Evolutionary conservation across 2,888 invertebrate species (phyloP).

Genomic region (Chrysolina americana): DNA sequence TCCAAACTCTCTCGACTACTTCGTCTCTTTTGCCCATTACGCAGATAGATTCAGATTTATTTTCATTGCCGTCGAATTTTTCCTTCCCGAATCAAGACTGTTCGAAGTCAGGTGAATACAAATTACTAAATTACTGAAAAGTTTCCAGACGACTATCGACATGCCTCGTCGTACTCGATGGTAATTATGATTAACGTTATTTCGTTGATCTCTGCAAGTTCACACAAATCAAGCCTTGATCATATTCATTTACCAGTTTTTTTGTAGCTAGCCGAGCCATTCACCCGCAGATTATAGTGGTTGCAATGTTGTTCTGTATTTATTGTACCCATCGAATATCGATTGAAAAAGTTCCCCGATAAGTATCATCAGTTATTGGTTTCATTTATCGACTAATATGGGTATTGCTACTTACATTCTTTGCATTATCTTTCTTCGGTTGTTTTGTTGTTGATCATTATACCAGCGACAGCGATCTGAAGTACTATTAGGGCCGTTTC

Average conservation of each 20-base stretch:
- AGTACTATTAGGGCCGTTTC: neutral
- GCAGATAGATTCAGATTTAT: constrained; percentile 5
- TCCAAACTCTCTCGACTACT: constrained; percentile 1
- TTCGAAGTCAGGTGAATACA: constrained; percentile 1
- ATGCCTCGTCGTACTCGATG: neutral
- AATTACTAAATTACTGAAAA: constrained; percentile 12
- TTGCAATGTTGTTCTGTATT: neutral
- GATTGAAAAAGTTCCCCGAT: constrained; percentile 1
- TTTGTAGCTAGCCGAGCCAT: neutral
- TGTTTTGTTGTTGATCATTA: too few relatives aligned
- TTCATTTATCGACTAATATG: constrained; percentile 1
- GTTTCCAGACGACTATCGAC: neutral
- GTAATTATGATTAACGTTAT: neutral
- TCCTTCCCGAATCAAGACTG: neutral
- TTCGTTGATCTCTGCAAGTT: neutral
- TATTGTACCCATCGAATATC: neutral
- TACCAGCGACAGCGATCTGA: neutral
- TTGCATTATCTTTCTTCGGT: neutral
- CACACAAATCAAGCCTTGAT: constrained; percentile 1
- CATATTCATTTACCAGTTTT: constrained; percentile 11
- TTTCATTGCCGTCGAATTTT: constrained; percentile 7
- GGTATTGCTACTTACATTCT: constrained; percentile 10
- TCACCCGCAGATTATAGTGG: neutral
- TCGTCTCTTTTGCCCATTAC: neutral
- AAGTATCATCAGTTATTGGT: neutral